Percentiles rank a stretch among this genome's conserved stretches.
These are phyloP conservation scores for Rhizomys pruinosus DNA, from an alignment of 2,113 vertebrate genomes.

Conservation along the genomic window DNA sequence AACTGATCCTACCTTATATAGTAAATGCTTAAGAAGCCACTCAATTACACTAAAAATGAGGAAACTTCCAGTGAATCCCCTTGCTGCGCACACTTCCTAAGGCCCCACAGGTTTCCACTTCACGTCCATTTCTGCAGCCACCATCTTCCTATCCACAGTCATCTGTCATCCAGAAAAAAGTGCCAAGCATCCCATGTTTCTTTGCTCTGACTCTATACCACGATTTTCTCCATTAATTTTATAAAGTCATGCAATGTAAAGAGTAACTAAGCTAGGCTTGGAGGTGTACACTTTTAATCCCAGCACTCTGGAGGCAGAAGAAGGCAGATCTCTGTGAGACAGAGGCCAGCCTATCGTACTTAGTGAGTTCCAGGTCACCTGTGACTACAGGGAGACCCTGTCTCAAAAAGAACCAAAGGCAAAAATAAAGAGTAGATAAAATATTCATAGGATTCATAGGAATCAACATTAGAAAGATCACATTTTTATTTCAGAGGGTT, in stretches of 20 bases:
- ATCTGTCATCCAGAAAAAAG: neutral
- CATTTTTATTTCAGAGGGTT: neutral
- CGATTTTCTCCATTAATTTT: neutral
- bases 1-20: neutral
- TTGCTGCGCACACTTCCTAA: neutral
- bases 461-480: slow-evolving; percentile 29
- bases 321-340: no score
- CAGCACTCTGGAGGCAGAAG: no score
- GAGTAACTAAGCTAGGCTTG: neutral
- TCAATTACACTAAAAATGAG: neutral
- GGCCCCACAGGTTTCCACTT: neutral
- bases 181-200: neutral
- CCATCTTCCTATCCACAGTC: neutral
- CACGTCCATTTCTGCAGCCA: neutral
- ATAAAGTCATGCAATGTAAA: neutral
- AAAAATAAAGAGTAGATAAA: neutral
- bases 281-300: no score
- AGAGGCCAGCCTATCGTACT: no score
- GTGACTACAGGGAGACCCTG: no score
- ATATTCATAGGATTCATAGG: neutral
- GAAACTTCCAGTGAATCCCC: no score
- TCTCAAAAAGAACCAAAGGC: no score
- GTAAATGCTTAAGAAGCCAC: neutral
- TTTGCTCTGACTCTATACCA: neutral
- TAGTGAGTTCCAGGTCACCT: no score